Evolutionary conservation across 2,113 vertebrate genomes (phyloP).

Genomic region (Lepus americanus): DNA sequence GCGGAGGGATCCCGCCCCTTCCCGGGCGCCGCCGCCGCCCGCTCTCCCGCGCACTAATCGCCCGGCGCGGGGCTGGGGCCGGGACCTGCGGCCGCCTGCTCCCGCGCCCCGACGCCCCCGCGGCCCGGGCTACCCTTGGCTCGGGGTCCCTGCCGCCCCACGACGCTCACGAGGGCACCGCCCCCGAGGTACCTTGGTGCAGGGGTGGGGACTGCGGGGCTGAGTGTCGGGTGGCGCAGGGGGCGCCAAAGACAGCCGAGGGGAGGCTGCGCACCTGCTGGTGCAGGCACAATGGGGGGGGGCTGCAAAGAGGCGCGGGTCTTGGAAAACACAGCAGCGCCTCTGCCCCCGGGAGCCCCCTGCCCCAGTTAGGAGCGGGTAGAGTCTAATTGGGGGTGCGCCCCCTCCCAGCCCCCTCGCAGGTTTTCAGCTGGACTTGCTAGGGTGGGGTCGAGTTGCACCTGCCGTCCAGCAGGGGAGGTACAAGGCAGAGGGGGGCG

Average conservation of each 20-base stretch:
- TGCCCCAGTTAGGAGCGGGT: background rate
- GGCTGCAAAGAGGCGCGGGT: constrained; percentile 15
- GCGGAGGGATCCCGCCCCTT: constrained; percentile 78
- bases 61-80: background rate
- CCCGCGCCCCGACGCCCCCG: background rate
- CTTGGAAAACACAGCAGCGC: background rate
- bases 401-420: background rate
- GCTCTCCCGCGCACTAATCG: background rate
- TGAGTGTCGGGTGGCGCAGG: background rate
- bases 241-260: background rate
- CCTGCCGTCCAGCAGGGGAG: background rate
- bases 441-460: background rate
- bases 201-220: fast-evolving
- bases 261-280: no score
- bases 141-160: constrained; percentile 6
- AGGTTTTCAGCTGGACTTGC: background rate
- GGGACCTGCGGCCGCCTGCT: fast-evolving
- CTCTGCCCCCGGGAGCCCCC: background rate
- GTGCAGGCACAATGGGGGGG: background rate
- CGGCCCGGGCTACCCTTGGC: constrained; percentile 47
- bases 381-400: background rate
- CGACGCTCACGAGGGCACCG: background rate
- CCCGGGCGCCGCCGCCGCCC: background rate
- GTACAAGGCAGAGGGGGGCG: no score
- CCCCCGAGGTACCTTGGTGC: background rate